Conservation (phyloP, 2,113 vertebrate genomes). For the Leucoraja erinaceus region DNA sequence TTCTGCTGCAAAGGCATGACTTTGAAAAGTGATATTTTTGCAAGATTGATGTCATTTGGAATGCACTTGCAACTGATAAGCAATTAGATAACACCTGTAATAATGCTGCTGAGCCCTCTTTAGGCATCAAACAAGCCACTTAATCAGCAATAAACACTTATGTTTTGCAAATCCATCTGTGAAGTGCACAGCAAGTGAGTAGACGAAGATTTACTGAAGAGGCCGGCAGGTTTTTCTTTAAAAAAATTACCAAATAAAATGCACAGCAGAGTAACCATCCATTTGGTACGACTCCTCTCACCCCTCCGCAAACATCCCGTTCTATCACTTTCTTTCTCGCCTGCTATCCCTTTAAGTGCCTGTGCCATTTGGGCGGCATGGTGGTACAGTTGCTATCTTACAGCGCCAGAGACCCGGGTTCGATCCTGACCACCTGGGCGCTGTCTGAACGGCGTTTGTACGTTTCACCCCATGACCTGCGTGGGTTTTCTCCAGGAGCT, state of each 20-base stretch:
- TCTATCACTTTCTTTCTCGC: neutral
- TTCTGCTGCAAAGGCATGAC: neutral
- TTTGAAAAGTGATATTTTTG: slow-evolving; percentile 15
- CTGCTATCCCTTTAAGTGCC: too few relatives aligned
- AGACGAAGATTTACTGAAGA: slow-evolving; percentile 6
- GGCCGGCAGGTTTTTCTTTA: neutral
- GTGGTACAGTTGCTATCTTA: too few relatives aligned
- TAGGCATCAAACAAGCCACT: neutral
- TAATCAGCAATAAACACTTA: slow-evolving; percentile 28
- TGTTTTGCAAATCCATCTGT: neutral
- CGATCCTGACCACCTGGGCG: too few relatives aligned
- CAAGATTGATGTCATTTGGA: neutral
- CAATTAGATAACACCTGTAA: slow-evolving; percentile 1
- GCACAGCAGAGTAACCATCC: neutral
- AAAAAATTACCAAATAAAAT: neutral
- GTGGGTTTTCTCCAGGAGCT: too few relatives aligned
- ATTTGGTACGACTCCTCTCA: neutral
- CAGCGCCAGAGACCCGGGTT: too few relatives aligned
- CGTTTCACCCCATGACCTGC: too few relatives aligned
- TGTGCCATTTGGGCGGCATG: too few relatives aligned
- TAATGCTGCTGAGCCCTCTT: neutral
- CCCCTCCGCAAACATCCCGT: neutral
- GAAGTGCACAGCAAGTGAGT: neutral
- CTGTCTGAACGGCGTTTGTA: too few relatives aligned
- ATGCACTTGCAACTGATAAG: slow-evolving; percentile 12